Evolutionary conservation across 2,113 vertebrate genomes (phyloP), one percentile per base, ranked within the genome.

Genomic region (Chlamydotis undulata): DNA sequence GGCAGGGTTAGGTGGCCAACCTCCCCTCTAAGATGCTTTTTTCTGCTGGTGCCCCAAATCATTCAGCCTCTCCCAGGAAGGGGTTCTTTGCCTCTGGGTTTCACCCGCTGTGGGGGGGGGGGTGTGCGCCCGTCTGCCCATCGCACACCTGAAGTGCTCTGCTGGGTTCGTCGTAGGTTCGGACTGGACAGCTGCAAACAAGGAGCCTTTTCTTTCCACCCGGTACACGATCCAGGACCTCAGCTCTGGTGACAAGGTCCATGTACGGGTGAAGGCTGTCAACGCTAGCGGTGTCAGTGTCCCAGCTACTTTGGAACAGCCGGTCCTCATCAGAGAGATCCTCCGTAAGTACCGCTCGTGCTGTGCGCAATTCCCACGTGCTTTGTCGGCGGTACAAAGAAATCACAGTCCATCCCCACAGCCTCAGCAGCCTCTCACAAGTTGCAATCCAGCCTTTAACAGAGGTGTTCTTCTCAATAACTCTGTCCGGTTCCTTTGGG

Each of bases 121-220:
- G 23, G 14, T 8, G 24, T 14, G 45, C 63, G 28, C 69, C 43
- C 10, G 4, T 69, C 59, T 65, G 67, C 10, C 50, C 11, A 0
- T 3, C 7, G 12, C 29, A 17, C 1, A 2, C 23, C 64, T 57
- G 19, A 47, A 41, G 24, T 9, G 16, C 55, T 77, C 60, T 77
- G 75, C 45, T 13, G 87, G 53, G 23, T 88, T 88, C 63, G 25
- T 77, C 70, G 8, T 92, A 99, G 99, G 98, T 90, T 55, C 97
- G 14, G 98, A 98, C 49, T 99, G 99, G 99, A 97, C 98, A 31
- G 96, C 97, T 14, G 98, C 94, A 86, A 99, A 98, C 3, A 21
- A 97, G 73, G 98, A 98, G 84, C 98, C 98, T 68, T 98, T 98
- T 41, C 92, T 97, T 50, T 97, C 98, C 53, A 98, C 98, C 39